Evolutionary conservation across 2,888 invertebrate species (phyloP).

Genomic region (Drosophila macrothrix): DNA sequence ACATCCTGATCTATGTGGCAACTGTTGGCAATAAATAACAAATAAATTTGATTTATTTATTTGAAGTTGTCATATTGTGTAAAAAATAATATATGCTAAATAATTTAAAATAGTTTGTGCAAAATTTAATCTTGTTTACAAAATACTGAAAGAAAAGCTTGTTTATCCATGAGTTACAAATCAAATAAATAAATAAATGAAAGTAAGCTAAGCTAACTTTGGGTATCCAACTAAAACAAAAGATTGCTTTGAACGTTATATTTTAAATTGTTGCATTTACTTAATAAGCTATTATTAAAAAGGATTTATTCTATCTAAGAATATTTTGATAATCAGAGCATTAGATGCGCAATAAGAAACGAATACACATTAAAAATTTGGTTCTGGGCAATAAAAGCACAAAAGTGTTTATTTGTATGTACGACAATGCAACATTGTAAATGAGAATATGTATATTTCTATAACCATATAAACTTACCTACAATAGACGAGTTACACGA

Average conservation of each 20-base stretch:
- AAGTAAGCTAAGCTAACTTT: not conserved
- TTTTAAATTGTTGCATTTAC: not conserved
- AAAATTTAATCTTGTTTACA: not conserved
- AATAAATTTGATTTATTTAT: conserved; percentile 8
- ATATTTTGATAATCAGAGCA: conserved; percentile 28
- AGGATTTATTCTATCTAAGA: not conserved
- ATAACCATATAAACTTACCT: conserved; percentile 44
- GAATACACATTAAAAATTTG: conserved; percentile 13
- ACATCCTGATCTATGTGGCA: not conserved
- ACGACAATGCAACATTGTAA: conserved; percentile 9
- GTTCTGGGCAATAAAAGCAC: conserved; percentile 45
- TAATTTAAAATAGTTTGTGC: not conserved
- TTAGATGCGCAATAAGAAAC: conserved; percentile 30
- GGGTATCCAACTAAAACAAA: not conserved
- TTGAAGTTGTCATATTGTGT: not conserved
- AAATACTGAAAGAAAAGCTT: not conserved
- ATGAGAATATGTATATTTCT: conserved; percentile 15
- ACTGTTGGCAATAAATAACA: not conserved
- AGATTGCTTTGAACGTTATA: not conserved
- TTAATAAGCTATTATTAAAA: not conserved
- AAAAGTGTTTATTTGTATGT: conserved; percentile 25
- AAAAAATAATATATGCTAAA: no score
- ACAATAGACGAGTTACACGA: conserved; percentile 73
- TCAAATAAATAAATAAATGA: not conserved
- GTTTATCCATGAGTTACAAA: not conserved